Evolutionary conservation across 2,888 invertebrate genomes (phyloP).

Genomic region (Notodonta ziczac): DNA sequence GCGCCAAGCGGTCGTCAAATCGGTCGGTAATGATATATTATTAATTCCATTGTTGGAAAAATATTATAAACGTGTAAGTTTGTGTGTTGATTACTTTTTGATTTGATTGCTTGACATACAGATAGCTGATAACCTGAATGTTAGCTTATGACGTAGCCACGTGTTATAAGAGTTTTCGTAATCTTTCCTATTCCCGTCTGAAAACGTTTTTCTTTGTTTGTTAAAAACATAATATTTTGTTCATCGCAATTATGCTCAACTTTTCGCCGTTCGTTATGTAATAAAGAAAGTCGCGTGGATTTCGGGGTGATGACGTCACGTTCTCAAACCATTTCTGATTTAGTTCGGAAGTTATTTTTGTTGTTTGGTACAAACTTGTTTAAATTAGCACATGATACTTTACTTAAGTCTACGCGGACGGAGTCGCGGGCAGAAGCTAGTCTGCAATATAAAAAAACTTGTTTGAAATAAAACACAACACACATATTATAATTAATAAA

Average conservation of each 20-base stretch:
- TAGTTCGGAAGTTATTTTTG: conserved; percentile 25
- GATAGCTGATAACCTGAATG: too few relatives aligned
- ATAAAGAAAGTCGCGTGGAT: conserved; percentile 23
- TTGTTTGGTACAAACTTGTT: conserved; percentile 23
- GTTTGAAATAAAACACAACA: too few relatives aligned
- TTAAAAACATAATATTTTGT: conserved; percentile 21
- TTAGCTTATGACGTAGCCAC: conserved; percentile 62
- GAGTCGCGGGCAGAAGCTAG: too few relatives aligned
- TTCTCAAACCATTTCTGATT: conserved; percentile 15
- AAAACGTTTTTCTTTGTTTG: conserved; percentile 27
- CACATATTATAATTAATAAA: too few relatives aligned
- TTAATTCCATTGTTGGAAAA: too few relatives aligned
- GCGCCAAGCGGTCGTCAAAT: too few relatives aligned
- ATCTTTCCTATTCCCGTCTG: conserved; percentile 32
- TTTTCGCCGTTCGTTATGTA: conserved; percentile 8
- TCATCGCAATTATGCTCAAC: conserved; percentile 13
- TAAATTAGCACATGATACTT: background rate
- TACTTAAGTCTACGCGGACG: too few relatives aligned
- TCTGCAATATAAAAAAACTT: too few relatives aligned
- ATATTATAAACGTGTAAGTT: too few relatives aligned
- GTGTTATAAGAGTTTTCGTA: conserved; percentile 60
- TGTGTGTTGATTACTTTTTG: too few relatives aligned
- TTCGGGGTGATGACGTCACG: conserved; percentile 21
- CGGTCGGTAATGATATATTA: too few relatives aligned
- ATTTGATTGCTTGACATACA: too few relatives aligned